Evolutionary conservation across 2,888 invertebrate species (phyloP).

Genomic region (Harpagoxenus sublaevis): DNA sequence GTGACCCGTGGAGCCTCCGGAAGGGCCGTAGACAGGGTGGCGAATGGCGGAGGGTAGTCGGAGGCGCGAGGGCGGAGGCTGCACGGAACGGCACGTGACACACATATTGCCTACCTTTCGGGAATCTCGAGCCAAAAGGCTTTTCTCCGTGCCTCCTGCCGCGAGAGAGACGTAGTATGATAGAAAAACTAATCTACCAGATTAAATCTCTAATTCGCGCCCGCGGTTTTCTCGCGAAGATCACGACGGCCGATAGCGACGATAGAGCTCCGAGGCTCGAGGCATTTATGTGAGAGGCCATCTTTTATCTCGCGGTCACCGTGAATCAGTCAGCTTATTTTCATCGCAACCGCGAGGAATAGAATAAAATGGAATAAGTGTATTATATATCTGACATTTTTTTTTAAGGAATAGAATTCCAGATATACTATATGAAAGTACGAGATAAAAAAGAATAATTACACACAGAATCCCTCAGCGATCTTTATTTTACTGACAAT

Average conservation of each 20-base stretch:
- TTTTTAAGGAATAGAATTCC: background rate
- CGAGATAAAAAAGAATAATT: background rate
- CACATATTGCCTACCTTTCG: conserved; percentile 79
- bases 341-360: background rate
- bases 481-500: conserved; percentile 1
- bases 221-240: conserved; percentile 43
- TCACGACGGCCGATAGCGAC: conserved; percentile 47
- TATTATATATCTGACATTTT: background rate
- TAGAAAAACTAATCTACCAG: conserved; percentile 72
- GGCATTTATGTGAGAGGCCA: conserved; percentile 44
- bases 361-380: background rate
- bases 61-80: conserved; percentile 49
- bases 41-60: conserved; percentile 33
- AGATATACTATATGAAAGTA: background rate
- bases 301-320: conserved; percentile 46
- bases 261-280: conserved; percentile 19
- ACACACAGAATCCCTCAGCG: background rate
- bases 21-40: conserved; percentile 48
- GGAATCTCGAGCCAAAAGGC: conserved; percentile 72
- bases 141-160: conserved; percentile 47
- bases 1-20: conserved; percentile 61
- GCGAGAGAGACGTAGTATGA: conserved; percentile 48
- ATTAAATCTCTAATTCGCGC: conserved; percentile 73
- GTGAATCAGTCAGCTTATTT: conserved; percentile 26
- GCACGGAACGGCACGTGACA: conserved; percentile 77